These are phyloP conservation scores for Arenicola marina DNA, from an alignment of 2,888 invertebrate species.

Conservation along the genomic window DNA sequence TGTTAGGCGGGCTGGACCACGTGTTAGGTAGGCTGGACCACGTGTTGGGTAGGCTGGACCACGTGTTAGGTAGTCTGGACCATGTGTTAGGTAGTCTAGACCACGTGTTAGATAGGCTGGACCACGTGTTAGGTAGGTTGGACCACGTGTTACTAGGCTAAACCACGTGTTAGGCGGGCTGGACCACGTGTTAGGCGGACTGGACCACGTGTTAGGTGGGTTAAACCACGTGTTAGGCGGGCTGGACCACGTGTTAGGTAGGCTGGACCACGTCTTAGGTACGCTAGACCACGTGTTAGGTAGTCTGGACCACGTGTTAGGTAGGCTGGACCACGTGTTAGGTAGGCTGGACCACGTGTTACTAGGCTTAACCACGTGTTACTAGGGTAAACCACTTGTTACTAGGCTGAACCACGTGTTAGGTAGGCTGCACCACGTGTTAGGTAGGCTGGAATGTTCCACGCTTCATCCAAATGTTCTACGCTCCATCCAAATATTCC, in stretches of 20 bases:
- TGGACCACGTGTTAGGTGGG: constrained; percentile 17
- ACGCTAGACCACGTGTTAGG: constrained; percentile 15
- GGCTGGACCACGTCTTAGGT: neutral
- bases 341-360: constrained; percentile 2
- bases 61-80: constrained; percentile 8
- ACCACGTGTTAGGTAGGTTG: constrained; percentile 14
- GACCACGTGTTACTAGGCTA: neutral
- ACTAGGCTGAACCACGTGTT: neutral
- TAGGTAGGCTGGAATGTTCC: too few relatives aligned
- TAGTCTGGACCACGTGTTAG: neutral
- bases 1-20: constrained; percentile 6
- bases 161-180: constrained; percentile 15
- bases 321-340: constrained; percentile 11
- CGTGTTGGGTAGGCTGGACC: constrained; percentile 6
- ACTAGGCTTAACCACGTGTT: too few relatives aligned
- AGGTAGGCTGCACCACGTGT: neutral
- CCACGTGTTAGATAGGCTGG: too few relatives aligned
- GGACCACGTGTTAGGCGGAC: neutral
- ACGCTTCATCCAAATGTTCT: too few relatives aligned
- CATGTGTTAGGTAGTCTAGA: too few relatives aligned
- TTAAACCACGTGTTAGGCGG: neutral
- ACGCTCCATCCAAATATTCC: too few relatives aligned
- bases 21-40: constrained; percentile 9
- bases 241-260: constrained; percentile 17
- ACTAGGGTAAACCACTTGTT: neutral